Percentiles rank a stretch among this genome's conserved stretches.
Evolutionary conservation across 1,140 invertebrate genomes (phyloP).

Genomic region (Platorchestia sp.): DNA sequence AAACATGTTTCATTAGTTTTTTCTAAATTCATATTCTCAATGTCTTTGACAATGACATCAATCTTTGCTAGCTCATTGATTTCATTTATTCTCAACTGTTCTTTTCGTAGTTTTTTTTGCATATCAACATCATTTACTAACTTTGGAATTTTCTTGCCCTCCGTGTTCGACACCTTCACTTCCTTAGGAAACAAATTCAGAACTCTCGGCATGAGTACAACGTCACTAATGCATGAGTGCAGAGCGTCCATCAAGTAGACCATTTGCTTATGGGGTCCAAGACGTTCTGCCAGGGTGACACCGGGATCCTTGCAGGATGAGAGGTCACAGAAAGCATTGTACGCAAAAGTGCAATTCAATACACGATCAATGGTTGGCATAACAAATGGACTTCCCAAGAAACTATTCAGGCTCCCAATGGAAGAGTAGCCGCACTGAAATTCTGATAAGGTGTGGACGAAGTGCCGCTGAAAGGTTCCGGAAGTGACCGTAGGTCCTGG

Average conservation of each 20-base stretch:
- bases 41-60: constrained; percentile 12
- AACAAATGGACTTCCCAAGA: not conserved
- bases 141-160: not conserved
- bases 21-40: not conserved
- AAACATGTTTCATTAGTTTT: not conserved
- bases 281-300: not conserved
- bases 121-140: constrained; percentile 6
- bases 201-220: constrained; percentile 1
- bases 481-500: not conserved
- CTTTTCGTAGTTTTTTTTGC: constrained; percentile 4
- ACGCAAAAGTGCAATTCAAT: constrained; percentile 26
- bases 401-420: not conserved
- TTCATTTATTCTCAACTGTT: not conserved
- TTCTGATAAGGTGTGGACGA: constrained; percentile 15
- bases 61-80: not conserved
- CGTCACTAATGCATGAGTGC: not conserved
- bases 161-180: not conserved
- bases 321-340: constrained; percentile 7
- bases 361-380: constrained; percentile 21
- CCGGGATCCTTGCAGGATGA: constrained; percentile 10
- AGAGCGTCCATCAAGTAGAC: constrained; percentile 25
- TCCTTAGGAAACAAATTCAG: constrained; percentile 28
- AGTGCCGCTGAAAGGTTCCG: not conserved
- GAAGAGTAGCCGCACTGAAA: constrained; percentile 32
- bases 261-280: constrained; percentile 13